Percentiles rank a stretch among this genome's conserved stretches.
phyloP scores from a whole-genome alignment of 2,797 vertebrate species.

The Sciurus vulgaris region DNA sequence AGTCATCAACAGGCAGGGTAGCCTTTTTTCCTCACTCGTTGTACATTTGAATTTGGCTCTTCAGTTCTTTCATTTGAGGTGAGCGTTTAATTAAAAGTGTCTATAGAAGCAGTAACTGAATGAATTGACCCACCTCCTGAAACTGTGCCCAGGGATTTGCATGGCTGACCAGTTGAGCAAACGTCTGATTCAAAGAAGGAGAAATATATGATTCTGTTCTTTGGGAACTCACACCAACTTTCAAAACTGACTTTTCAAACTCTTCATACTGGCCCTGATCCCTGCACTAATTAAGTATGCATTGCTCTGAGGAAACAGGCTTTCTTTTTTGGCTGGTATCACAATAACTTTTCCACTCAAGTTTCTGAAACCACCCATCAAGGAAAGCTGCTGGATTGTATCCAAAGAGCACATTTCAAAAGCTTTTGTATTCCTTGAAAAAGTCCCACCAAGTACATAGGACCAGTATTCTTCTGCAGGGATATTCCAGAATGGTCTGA shows the following conservation, averaged over 20 bases:
- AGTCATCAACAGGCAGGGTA: background rate
- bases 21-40: background rate
- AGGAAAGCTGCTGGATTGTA: constrained; percentile 33
- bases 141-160: constrained; percentile 39
- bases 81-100: constrained; percentile 3
- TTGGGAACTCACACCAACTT: constrained; percentile 66
- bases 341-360: constrained; percentile 20
- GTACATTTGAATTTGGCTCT: background rate
- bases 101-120: background rate
- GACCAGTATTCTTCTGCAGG: background rate
- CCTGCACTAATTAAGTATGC: constrained; percentile 80
- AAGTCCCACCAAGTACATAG: background rate
- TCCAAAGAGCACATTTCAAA: constrained; percentile 60
- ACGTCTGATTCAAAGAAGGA: constrained; percentile 48
- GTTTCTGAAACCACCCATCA: constrained; percentile 56
- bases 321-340: background rate
- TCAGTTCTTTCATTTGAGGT: background rate
- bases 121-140: background rate
- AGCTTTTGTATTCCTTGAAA: constrained; percentile 20
- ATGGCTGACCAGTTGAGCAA: constrained; percentile 52
- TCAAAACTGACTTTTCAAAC: constrained; percentile 83
- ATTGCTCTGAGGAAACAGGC: constrained; percentile 74
- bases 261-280: constrained; percentile 75
- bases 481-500: background rate
- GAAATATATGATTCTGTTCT: constrained; percentile 66